Evolutionary conservation across 2,797 vertebrate species (phyloP), one percentile per base, ranked within the genome.

Genomic region (Threskiornis aethiopicus): DNA sequence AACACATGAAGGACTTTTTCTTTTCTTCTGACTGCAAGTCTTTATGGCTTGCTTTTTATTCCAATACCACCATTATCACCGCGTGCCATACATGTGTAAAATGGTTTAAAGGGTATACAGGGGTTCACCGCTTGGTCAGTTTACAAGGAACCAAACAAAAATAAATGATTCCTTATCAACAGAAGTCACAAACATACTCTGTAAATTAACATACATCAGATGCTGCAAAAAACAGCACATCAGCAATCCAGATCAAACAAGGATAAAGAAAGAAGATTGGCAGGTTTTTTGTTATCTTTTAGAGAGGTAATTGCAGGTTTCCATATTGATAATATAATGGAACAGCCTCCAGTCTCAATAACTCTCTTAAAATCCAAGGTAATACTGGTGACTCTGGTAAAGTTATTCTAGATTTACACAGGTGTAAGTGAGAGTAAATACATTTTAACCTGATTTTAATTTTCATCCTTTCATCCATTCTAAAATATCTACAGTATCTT

Each of bases 191-290:
- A 92, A 49, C n/a, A 67, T 80, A 46, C 20, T 78, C 6, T 3
- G 11, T 73, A 93, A 94, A 89, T 95, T 96, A 94, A 71, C 71
- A 83, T 89, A 87, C 7, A 89, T 83, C 51, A 71, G 47, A 62
- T 94, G 39, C 11, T 85, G 86, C 26, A 76, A 79, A 89, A 90
- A 65, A 0, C 20, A 83, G 35, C 51, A 73, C 61, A 89, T 73
- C 67, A 91, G 41, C 67, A 84, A 81, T 49, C 35, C 37, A 92
- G 90, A 92, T 91, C 67, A 93, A 96, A 91, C 24, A 76, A 71
- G 41, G 75, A 96, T 91, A 96, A 97, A 95, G 57, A 59, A 90
- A 76, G 21, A 81, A 37, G 29, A 95, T 69, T 91, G 79, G 85
- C 81, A 92, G 52, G 26, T 1, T 85, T 29, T 90, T 89, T 83